Conservation (phyloP, 2,888 invertebrate species). For the Catonia carolina region DNA sequence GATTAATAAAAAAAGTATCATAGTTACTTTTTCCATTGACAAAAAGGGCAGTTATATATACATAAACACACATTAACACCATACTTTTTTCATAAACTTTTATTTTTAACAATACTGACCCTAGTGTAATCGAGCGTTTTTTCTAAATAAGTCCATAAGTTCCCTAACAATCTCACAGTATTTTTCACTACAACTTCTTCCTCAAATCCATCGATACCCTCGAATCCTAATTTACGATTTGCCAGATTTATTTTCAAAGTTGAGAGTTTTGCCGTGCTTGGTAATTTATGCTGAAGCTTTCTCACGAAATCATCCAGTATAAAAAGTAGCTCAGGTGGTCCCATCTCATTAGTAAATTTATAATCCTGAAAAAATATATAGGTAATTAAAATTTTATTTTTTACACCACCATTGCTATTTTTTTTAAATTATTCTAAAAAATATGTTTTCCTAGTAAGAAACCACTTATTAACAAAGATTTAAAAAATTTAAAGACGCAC, state of each 20-base stretch:
- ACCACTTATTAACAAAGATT: slow-evolving; percentile 33
- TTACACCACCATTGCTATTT: neutral
- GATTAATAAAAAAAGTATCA: no score
- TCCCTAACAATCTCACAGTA: slow-evolving; percentile 44
- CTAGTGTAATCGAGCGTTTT: slow-evolving; percentile 40
- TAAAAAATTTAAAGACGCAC: slow-evolving; percentile 40
- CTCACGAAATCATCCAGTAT: slow-evolving; percentile 52
- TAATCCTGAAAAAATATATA: slow-evolving; percentile 31
- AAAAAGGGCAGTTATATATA: no score
- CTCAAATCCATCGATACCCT: slow-evolving; percentile 31
- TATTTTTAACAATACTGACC: slow-evolving; percentile 27
- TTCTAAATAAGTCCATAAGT: slow-evolving; percentile 45
- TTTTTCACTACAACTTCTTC: slow-evolving; percentile 31
- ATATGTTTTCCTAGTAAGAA: neutral
- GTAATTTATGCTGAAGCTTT: slow-evolving; percentile 48
- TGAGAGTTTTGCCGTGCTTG: slow-evolving; percentile 33
- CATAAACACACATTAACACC: no score
- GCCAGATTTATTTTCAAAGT: slow-evolving; percentile 23
- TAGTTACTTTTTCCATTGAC: no score
- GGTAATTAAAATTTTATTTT: no score
- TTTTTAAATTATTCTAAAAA: neutral
- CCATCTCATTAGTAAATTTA: slow-evolving; percentile 35
- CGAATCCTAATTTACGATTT: slow-evolving; percentile 31
- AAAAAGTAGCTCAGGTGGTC: slow-evolving; percentile 43
- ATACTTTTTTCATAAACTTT: no score